Evolutionary conservation across 1,140 invertebrate species (phyloP), one percentile per base, ranked within the genome.

Genomic region (Lordiphosa clarofinis): DNA sequence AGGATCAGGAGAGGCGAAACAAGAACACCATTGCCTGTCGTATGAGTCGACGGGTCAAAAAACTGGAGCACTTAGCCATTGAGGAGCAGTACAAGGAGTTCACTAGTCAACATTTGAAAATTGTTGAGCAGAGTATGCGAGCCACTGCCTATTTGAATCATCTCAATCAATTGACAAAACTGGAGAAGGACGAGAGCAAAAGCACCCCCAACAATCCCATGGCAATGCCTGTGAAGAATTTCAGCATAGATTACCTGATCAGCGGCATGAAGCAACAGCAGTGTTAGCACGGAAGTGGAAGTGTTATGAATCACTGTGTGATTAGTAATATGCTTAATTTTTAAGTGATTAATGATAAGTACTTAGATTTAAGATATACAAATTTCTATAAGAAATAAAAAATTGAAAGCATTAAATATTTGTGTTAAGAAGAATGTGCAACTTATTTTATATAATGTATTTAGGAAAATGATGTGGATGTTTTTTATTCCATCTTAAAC

Each of bases 1-100:
- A 88, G 52, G 86, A 88, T 39, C 86, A 88, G 57, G 86, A 88
- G 36, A 58, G 86, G 2, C 73, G 86, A 4, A 69, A 88, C 47
- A 88, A 88, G 46, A 88, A 88, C 53, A 88, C 86, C 3, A 75
- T 88, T 21, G 86, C 86, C 47, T 88, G 86, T 19, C 73, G 86
- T 15, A 76, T 84, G 61, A 88, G 86, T 21, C 70, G 86, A 9
- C 75, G 86, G 0, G 72, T 57, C 13, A 88, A 70, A 52, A 88
- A 88, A 48, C 50, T 88, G 42, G 82, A 88, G 19, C 63, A 88
- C 39, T 47, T 88, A 8, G 70, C 76, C 39, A 62, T 74, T 15
- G 84, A 87, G 13, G 76, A 84, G 21, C 73, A 88, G 40, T 87
- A 79, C 59, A 86, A 87, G 15, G 64, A 87, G 24, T 73, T 70